Base-by-base conservation (phyloP, 2,888 invertebrate genomes). In the Thysanoteuthis rhombus region DNA sequence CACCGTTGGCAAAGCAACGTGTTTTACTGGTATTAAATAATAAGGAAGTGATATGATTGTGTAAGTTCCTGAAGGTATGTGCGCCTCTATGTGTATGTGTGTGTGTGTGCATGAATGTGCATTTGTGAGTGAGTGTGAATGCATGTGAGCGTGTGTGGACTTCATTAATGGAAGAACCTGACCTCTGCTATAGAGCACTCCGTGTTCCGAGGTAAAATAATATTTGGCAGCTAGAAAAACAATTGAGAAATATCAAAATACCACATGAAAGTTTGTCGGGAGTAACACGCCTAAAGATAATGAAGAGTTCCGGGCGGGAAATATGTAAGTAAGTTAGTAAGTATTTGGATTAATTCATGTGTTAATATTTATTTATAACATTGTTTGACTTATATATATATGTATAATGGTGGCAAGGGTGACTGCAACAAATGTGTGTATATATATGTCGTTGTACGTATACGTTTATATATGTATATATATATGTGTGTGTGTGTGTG, bases 231-330 rank as follows among this genome's bases (percentile, higher is more conserved):
- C 75, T 75, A 75, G 16, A 75, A 75, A 75, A 75, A 75, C 75
- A 75, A n/a, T 75, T 75, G 75, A n/a, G 75, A 75, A n/a, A 75
- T 75, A 75, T 75, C n/a, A 75, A 36, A 75, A 75, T 75, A 75
- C 75, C n/a, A 75, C n/a, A 75, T 75, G 75, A 75, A 36, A 75
- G 75, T n/a, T 16, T 75, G 75, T 16, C 75, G 19, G n/a, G 75
- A n/a, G 75, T 75, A 75, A n/a, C 75, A 75, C 75, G 75, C 75
- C 75, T 75, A 75, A 75, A 75, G 75, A 75, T 75, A 75, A 75
- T 75, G 75, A 75, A 75, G n/a, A n/a, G 12, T 75, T 75, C 75
- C 75, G 75, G 75, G n/a, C 75, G 75, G 75, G n/a, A 75, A 75
- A 75, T 10, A n/a, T 75, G 75, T 75, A 75, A 75, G 75, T n/a